phyloP scores from a whole-genome alignment of 2,797 vertebrate genomes.

The Capromys pilorides region DNA sequence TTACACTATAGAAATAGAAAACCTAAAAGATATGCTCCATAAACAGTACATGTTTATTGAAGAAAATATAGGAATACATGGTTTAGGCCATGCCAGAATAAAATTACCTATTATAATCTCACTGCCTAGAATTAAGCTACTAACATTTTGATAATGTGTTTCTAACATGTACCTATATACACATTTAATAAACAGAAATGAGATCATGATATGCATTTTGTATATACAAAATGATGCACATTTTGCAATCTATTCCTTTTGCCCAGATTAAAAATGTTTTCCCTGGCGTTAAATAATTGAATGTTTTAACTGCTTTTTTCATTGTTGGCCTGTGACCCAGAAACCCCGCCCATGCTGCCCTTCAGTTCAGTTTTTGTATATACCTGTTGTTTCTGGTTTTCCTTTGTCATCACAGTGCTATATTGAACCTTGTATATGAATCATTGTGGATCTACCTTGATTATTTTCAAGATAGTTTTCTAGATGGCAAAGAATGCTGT shows the following conservation, averaged over 20 bases:
- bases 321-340: neutral
- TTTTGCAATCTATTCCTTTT: slow-evolving; percentile 7
- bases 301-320: slow-evolving; percentile 51
- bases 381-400: slow-evolving; percentile 57
- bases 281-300: slow-evolving; percentile 9
- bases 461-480: slow-evolving; percentile 43
- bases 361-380: neutral
- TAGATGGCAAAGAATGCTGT: slow-evolving; percentile 37
- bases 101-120: slow-evolving; percentile 13
- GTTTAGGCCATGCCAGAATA: slow-evolving; percentile 9
- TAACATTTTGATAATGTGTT: slow-evolving; percentile 29
- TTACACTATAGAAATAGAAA: neutral
- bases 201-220: neutral
- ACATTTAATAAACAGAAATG: slow-evolving; percentile 1
- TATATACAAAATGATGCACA: too few relatives aligned
- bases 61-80: slow-evolving; percentile 32
- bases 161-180: neutral
- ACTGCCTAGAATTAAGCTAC: neutral
- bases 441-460: neutral
- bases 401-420: slow-evolving; percentile 27
- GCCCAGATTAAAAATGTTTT: slow-evolving; percentile 34
- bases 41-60: slow-evolving; percentile 7
- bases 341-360: neutral
- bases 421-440: neutral
- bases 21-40: neutral